Conservation (phyloP, 2,797 vertebrate species). For the Etheostoma perlongum region DNA sequence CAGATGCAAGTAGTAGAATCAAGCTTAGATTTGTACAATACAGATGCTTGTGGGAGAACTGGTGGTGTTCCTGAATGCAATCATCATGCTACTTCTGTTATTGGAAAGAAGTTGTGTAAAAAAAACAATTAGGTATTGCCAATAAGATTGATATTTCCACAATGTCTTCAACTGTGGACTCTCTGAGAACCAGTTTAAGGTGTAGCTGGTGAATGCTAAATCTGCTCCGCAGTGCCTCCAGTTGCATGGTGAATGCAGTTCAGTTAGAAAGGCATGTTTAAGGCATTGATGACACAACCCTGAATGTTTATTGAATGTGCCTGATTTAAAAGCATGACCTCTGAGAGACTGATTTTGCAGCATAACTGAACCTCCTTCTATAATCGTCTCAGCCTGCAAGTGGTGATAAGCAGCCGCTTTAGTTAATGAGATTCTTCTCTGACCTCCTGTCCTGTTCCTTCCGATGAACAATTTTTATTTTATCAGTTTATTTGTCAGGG, state of each 20-base stretch:
- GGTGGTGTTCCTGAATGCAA: slow-evolving; percentile 26
- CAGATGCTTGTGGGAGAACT: slow-evolving; percentile 31
- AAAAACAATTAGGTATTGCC: background rate
- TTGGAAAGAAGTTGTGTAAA: background rate
- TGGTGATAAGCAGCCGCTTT: slow-evolving; percentile 33
- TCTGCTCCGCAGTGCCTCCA: slow-evolving; percentile 27
- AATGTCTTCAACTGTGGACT: slow-evolving; percentile 1
- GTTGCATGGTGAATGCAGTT: slow-evolving; percentile 57
- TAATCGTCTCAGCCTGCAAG: slow-evolving; percentile 33
- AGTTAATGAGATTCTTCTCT: slow-evolving; percentile 31
- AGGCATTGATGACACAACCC: slow-evolving; percentile 21
- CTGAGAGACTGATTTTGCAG: slow-evolving; percentile 29
- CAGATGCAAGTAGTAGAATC: slow-evolving; percentile 1
- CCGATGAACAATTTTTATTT: slow-evolving; percentile 6
- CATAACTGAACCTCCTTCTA: slow-evolving; percentile 17
- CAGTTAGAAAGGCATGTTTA: slow-evolving; percentile 55
- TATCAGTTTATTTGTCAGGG: too few species aligned
- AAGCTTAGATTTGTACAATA: slow-evolving; percentile 13
- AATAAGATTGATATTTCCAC: slow-evolving; percentile 20
- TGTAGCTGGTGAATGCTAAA: slow-evolving; percentile 28
- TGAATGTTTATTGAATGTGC: slow-evolving; percentile 56
- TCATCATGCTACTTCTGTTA: slow-evolving; percentile 16
- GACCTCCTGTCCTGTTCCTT: slow-evolving; percentile 44
- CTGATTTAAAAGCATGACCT: slow-evolving; percentile 60
- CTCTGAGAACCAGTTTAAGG: slow-evolving; percentile 46